Evolutionary conservation across 2,113 vertebrate genomes (phyloP).

Genomic region (Pterocles gutturalis): DNA sequence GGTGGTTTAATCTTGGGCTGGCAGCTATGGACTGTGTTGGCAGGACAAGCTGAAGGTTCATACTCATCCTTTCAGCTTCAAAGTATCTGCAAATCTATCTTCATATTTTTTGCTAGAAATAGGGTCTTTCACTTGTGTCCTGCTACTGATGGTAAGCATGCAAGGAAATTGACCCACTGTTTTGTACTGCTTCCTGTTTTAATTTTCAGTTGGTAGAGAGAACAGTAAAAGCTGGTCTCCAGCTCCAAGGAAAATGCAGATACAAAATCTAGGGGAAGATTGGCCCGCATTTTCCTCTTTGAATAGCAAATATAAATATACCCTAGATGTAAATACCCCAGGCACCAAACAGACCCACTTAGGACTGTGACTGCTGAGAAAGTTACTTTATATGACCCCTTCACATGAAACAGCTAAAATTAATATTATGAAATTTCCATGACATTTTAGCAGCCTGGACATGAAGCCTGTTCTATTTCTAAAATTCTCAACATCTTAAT

Average conservation of each 20-base stretch:
- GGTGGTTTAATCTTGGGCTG: neutral
- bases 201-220: neutral
- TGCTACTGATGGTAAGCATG: neutral
- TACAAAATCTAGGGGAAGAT: neutral
- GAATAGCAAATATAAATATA: neutral
- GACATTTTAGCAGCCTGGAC: neutral
- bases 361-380: neutral
- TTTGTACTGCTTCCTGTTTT: neutral
- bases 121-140: neutral
- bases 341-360: neutral
- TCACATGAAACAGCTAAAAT: slow-evolving; percentile 14
- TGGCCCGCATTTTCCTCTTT: neutral
- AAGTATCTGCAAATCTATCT: neutral
- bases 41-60: neutral
- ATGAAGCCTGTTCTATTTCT: neutral
- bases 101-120: neutral
- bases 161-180: neutral
- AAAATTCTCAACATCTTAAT: neutral
- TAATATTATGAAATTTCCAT: slow-evolving; percentile 20
- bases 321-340: neutral
- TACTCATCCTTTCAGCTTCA: neutral
- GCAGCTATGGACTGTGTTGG: neutral
- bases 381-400: neutral
- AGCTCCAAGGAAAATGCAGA: neutral
- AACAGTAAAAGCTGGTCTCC: neutral